Base-by-base conservation (phyloP, 1,140 invertebrate species). In the Sinonovacula constricta region DNA sequence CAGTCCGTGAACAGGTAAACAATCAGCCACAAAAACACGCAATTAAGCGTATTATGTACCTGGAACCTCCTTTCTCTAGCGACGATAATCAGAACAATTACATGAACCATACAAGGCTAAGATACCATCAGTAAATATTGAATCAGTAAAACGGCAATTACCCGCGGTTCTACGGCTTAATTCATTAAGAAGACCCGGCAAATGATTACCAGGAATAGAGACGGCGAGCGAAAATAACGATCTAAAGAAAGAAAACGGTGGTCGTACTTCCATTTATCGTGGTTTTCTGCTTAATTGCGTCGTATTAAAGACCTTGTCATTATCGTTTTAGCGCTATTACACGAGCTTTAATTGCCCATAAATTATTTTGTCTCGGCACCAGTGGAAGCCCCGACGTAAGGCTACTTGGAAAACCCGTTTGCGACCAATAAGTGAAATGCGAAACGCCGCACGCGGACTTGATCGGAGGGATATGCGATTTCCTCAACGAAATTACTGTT, bases 101-200 rank as follows among this genome's bases (percentile, higher is more conserved):
- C 22, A 24, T 28, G 63, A 76, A 76, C 62, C 66, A 76, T 76
- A 51, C 45, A n/a, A 7, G 33, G 30, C 45, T 34, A 22, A 76
- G 72, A 76, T 75, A 76, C 45, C 31, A 76, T 76, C 71, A 65
- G 54, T 39, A 57, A 74, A 30, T 56, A 75, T 66, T 67, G 62
- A 67, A 57, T 33, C 24, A 59, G 26, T 31, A 59, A 65, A 36
- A 26, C 15, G 12, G 31, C 30, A 76, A 65, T 34, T 66, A n/a
- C 31, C 39, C 57, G 53, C 60, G 30, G 5, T 51, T 51, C 24
- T 39, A 56, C 67, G 51, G 26, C 56, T 54, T 67, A 53, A n/a
- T 65, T 76, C 63, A 76, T 67, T 67, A 59, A 59, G 39, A 49
- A 67, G 65, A 67, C 72, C 31, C 57, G 59, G 60, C 66, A 24